Percentiles rank a stretch among this genome's conserved stretches.
phyloP scores from a whole-genome alignment of 2,113 vertebrate genomes.

The Suricata suricatta region DNA sequence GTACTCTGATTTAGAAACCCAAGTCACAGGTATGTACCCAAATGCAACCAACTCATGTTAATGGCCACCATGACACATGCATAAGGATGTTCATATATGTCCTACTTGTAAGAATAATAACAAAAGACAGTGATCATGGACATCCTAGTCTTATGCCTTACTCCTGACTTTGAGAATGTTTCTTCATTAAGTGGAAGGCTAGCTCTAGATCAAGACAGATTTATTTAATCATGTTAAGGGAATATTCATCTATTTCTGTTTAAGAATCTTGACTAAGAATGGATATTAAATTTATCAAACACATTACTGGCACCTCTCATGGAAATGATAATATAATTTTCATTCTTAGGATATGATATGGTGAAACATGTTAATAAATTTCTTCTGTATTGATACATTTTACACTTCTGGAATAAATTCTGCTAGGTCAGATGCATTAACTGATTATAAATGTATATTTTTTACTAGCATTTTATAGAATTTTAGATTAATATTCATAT shows the following conservation, averaged over 20 bases:
- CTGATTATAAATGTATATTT: not conserved
- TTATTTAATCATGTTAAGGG: not conserved
- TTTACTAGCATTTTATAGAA: not conserved
- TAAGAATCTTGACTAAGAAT: conserved; percentile 7
- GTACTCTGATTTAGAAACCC: not conserved
- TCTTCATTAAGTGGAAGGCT: not conserved
- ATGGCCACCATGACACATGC: not conserved
- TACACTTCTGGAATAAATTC: not conserved
- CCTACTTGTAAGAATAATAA: not conserved
- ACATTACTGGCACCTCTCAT: not conserved
- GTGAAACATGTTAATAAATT: not conserved
- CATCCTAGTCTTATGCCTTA: not conserved
- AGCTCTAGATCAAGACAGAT: not conserved
- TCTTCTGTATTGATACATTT: not conserved
- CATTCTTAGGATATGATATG: not conserved
- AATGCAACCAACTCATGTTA: not conserved
- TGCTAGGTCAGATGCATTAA: not conserved
- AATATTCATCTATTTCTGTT: not conserved
- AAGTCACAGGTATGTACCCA: not conserved
- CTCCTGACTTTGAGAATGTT: not conserved
- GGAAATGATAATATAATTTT: not conserved
- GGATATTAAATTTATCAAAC: not conserved
- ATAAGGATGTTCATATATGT: not conserved
- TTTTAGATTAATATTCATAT: not conserved
- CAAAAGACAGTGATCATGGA: not conserved